These are phyloP conservation scores for Drosophila phalerata DNA, from an alignment of 2,888 invertebrate genomes.

Conservation along the genomic window DNA sequence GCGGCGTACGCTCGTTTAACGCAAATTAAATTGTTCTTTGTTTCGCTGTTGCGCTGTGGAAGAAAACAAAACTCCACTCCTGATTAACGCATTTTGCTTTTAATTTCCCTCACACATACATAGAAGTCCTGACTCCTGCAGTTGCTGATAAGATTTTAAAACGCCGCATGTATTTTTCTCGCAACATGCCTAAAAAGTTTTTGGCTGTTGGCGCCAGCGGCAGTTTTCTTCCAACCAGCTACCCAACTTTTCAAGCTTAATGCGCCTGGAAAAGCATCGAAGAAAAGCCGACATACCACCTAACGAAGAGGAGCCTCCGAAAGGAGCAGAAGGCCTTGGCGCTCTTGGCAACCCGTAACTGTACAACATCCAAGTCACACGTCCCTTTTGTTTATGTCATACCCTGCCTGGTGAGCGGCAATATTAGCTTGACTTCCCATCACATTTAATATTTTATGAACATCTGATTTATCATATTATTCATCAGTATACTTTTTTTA, in stretches of 20 bases:
- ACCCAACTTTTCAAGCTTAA: slow-evolving; percentile 46
- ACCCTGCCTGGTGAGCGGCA: slow-evolving; percentile 22
- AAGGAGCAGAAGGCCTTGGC: slow-evolving; percentile 45
- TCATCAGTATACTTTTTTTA: too few relatives aligned
- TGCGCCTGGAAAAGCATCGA: slow-evolving; percentile 40
- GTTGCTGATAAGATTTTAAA: slow-evolving; percentile 80
- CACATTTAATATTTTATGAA: not conserved
- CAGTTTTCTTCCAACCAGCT: slow-evolving; percentile 47
- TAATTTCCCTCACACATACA: slow-evolving; percentile 62
- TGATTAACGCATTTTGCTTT: slow-evolving; percentile 80
- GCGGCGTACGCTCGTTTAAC: slow-evolving; percentile 73
- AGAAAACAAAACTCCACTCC: too few relatives aligned
- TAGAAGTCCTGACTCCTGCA: slow-evolving; percentile 38
- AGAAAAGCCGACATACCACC: slow-evolving; percentile 26
- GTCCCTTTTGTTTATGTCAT: slow-evolving; percentile 21
- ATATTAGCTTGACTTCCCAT: not conserved
- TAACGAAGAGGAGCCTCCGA: slow-evolving; percentile 3
- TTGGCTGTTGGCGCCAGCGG: slow-evolving; percentile 42
- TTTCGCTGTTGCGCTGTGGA: too few relatives aligned
- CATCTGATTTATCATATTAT: too few relatives aligned
- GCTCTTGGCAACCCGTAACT: slow-evolving; percentile 40
- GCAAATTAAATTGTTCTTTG: slow-evolving; percentile 76
- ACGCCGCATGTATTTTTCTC: slow-evolving; percentile 66
- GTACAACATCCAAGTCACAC: slow-evolving; percentile 23
- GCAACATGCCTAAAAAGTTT: slow-evolving; percentile 68